These are phyloP conservation scores for Labeo rohita DNA, from an alignment of 2,113 vertebrate genomes.

Conservation along the genomic window DNA sequence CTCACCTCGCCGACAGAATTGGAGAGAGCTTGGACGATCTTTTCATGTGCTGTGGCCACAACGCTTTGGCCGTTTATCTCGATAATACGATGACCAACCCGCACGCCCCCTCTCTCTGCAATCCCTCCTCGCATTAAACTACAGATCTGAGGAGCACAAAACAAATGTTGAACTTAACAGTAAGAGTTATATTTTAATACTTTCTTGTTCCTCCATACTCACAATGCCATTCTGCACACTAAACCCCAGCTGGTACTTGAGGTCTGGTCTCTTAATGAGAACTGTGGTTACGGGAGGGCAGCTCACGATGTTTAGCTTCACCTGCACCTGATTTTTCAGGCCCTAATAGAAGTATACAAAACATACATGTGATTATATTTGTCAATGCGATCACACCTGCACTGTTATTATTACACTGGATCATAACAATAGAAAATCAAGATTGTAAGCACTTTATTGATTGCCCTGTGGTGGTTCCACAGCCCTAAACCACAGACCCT, in stretches of 20 bases:
- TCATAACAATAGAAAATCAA: background rate
- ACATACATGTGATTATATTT: background rate
- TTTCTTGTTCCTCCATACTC: constrained; percentile 66
- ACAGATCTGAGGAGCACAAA: constrained; percentile 83
- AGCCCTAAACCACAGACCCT: background rate
- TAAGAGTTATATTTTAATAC: background rate
- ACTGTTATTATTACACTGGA: background rate
- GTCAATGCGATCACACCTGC: background rate
- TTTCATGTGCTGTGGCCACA: constrained; percentile 97
- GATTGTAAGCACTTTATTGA: background rate
- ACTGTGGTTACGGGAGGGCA: constrained; percentile 98
- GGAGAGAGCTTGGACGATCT: constrained; percentile 97
- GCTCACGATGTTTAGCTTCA: constrained; percentile 98
- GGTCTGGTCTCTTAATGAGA: constrained; percentile 96
- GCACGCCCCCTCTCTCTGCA: constrained; percentile 93
- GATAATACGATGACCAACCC: constrained; percentile 96
- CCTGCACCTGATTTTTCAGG: constrained; percentile 96
- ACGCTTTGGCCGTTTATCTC: constrained; percentile 98
- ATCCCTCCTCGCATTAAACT: constrained; percentile 98
- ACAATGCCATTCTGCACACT: constrained; percentile 99
- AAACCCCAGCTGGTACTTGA: constrained; percentile 99
- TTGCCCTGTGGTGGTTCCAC: background rate
- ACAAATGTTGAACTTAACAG: background rate
- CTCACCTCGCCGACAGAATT: constrained; percentile 98
- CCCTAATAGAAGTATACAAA: constrained; percentile 77